A percentile compares a stretch with the other conserved stretches of the same genome.
These are phyloP conservation scores for Cliona cf. orientalis DNA, from an alignment of 37 sponge, comb jelly and placozoan species.

Conservation along the genomic window DNA sequence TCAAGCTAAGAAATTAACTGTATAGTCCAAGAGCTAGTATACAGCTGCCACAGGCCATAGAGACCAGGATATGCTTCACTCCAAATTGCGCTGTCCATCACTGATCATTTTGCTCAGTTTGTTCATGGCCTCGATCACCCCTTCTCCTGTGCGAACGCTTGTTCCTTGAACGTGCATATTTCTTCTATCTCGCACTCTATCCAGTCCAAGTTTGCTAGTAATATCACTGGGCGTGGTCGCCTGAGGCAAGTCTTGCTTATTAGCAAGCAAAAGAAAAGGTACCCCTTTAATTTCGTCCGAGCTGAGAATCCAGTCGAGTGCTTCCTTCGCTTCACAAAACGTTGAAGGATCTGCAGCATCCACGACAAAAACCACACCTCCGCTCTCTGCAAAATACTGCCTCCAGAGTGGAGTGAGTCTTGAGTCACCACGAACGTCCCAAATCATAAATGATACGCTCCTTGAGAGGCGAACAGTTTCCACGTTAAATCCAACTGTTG, in stretches of 20 bases:
- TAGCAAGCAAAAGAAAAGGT: conserved; percentile 79
- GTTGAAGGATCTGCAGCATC: conserved; percentile 59
- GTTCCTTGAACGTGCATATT: conserved; percentile 84
- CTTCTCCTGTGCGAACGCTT: conserved; percentile 77
- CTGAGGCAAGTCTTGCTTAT: conserved; percentile 83
- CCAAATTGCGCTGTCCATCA: conserved; percentile 27
- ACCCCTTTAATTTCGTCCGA: conserved; percentile 69
- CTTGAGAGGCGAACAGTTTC: conserved; percentile 87
- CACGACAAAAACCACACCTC: conserved; percentile 83
- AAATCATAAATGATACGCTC: conserved; percentile 84
- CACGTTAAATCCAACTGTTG: conserved; percentile 96
- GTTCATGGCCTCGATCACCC: conserved; percentile 71
- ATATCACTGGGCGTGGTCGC: conserved; percentile 58
- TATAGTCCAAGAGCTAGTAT: too few species aligned
- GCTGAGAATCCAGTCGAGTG: conserved; percentile 62
- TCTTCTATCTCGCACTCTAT: conserved; percentile 41
- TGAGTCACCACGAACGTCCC: conserved; percentile 95
- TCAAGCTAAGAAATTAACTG: too few species aligned
- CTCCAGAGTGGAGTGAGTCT: conserved; percentile 87
- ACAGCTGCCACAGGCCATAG: too few species aligned
- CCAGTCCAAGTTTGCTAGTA: conserved; percentile 62
- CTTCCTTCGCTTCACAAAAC: conserved; percentile 57
- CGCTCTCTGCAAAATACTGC: conserved; percentile 82
- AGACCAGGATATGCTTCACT: too few species aligned
- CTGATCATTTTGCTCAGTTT: conserved; percentile 67